Evolutionary conservation across 53 echinoderm and acorn worm genomes (phyloP), one percentile per base, ranked within the genome.

Genomic region (Crossaster papposus): DNA sequence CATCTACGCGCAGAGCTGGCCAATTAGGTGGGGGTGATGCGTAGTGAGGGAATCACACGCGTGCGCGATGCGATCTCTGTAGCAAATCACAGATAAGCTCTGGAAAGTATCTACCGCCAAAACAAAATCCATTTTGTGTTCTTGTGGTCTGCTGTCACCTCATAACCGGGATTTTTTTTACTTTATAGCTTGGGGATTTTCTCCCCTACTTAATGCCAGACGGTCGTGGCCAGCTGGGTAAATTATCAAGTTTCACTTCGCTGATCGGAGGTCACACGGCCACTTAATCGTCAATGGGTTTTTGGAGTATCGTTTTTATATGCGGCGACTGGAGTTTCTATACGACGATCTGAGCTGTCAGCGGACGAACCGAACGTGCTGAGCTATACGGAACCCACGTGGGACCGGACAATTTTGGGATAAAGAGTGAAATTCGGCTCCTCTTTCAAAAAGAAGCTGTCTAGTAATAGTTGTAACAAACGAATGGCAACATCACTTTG

Each of bases 1-100:
- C 87, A 87, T 87, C 30, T 26, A 58, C 3, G 24, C 34, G 31
- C 34, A 12, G 54, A 36, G 51, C 37, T 38, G 77, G 10, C 76
- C 77, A 87, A 87, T 77, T 58, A 87, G 35, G 52, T 63, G 31
- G 36, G n/a, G 77, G 54, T 22, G 77, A 26, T 72, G 85, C 53
- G 13, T 53, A 70, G 44, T 51, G 83, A 38, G 36, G 83, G 83
- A 85, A 28, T 34, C 22, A 7, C 23, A 44, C 36, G 65, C 64
- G 65, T 34, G 85, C 71, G 18, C 65, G 33, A 65, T 82, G 50
- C 36, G 50, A 82, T 65, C 70, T 65, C 22, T 58, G 58, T 58
- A 20, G 12, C 15, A 15, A 52, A 13, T 13, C 58, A 58, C 58
- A 20, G 7, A 58, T 17, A 18, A 18, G 58, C 15, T 3, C 17